Conservation (phyloP, 2,888 invertebrate genomes). For the Lamellibrachia satsuma region DNA sequence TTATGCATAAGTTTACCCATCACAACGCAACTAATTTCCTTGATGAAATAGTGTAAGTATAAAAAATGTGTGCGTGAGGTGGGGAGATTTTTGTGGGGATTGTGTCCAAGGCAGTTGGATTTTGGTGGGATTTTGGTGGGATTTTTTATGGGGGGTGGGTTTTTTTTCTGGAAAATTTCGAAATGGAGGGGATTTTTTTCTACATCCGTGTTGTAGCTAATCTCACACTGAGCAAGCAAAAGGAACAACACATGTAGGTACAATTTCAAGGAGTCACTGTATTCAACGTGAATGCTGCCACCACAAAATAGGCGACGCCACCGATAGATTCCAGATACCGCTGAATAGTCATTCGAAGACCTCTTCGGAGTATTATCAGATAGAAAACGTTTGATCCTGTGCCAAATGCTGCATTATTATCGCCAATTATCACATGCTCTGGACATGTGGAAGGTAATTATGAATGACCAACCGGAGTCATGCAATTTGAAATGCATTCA, state of each 20-base stretch:
- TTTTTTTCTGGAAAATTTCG: too few species aligned
- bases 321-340: background rate
- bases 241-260: background rate
- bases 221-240: background rate
- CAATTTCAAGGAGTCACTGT: background rate
- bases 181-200: too few species aligned
- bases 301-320: background rate
- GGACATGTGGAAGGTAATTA: background rate
- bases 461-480: background rate
- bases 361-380: constrained; percentile 6
- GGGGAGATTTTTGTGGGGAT: too few species aligned
- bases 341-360: background rate
- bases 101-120: too few species aligned
- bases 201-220: background rate
- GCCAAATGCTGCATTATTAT: background rate
- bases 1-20: too few species aligned
- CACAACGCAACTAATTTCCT: too few species aligned
- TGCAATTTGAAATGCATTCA: background rate
- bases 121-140: too few species aligned
- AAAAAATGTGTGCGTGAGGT: too few species aligned
- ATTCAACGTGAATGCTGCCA: background rate
- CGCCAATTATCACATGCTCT: background rate
- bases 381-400: background rate
- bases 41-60: too few species aligned
- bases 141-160: too few species aligned